A percentile compares a stretch with the other conserved stretches of the same genome.
These are phyloP conservation scores for Apostichopus japonicus DNA, from an alignment of 35 echinoderm and acorn worm species.

Conservation along the genomic window DNA sequence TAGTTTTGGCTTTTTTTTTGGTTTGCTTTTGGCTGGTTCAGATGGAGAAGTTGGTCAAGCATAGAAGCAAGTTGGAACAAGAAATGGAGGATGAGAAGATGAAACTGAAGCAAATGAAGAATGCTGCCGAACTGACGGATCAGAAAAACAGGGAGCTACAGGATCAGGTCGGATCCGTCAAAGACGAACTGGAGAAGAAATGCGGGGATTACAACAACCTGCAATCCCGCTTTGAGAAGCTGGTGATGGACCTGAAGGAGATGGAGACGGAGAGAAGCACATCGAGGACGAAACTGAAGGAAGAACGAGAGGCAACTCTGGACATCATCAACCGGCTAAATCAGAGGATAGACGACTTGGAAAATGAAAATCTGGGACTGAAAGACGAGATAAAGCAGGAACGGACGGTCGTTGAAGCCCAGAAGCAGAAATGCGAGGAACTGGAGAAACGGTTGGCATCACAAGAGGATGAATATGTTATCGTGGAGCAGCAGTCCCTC, in stretches of 20 bases:
- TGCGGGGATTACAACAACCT: constrained; percentile 59
- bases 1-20: background rate
- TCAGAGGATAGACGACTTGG: constrained; percentile 75
- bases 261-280: constrained; percentile 66
- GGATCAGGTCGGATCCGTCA: constrained; percentile 38
- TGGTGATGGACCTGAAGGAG: constrained; percentile 69
- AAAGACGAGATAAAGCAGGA: constrained; percentile 39
- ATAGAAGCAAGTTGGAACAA: constrained; percentile 66
- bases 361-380: constrained; percentile 62
- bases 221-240: constrained; percentile 70
- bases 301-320: constrained; percentile 66
- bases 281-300: constrained; percentile 59
- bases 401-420: background rate
- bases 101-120: constrained; percentile 79
- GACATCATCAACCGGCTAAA: constrained; percentile 74
- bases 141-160: constrained; percentile 77
- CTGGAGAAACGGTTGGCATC: constrained; percentile 27
- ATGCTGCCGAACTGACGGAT: constrained; percentile 65
- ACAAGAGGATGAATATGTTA: constrained; percentile 7
- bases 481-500: background rate
- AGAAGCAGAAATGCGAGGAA: constrained; percentile 20
- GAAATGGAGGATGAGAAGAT: constrained; percentile 78
- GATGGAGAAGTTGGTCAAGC: constrained; percentile 79
- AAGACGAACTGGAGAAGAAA: constrained; percentile 46
- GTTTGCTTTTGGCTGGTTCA: constrained; percentile 37